Conservation (phyloP, 23 tunicate species). For the Ascidia mentula region DNA sequence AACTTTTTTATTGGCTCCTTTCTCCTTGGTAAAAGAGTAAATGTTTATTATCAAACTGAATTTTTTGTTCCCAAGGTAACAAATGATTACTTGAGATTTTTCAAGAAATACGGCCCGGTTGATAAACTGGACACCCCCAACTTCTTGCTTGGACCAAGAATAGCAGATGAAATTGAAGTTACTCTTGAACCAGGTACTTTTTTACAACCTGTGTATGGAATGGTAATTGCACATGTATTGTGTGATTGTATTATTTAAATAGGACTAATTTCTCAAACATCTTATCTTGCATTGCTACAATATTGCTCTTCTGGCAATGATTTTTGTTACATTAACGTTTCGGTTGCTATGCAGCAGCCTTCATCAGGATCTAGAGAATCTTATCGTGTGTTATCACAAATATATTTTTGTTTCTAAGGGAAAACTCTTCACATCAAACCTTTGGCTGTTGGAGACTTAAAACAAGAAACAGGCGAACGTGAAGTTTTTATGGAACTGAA, state of each 20-base stretch:
- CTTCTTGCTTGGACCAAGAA: conserved; percentile 90
- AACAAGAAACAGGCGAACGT: conserved; percentile 81
- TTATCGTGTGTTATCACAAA: too few relatives aligned
- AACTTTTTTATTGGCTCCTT: too few relatives aligned
- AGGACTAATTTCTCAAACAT: too few relatives aligned
- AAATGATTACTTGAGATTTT: conserved; percentile 67
- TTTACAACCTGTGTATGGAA: not conserved
- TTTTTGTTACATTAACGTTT: too few relatives aligned
- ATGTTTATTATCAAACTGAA: not conserved
- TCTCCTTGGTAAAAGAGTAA: too few relatives aligned
- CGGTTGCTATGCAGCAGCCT: too few relatives aligned
- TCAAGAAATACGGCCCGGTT: conserved; percentile 79
- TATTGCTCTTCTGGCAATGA: too few relatives aligned
- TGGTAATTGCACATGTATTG: too few relatives aligned
- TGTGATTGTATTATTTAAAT: too few relatives aligned
- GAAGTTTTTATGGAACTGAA: conserved; percentile 97
- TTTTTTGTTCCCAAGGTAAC: conserved; percentile 52
- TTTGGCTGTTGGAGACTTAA: conserved; percentile 90
- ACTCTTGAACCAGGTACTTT: conserved; percentile 88
- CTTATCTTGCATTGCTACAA: too few relatives aligned
- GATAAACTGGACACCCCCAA: conserved; percentile 93
- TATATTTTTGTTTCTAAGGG: conserved; percentile 37
- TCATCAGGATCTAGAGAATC: too few relatives aligned
- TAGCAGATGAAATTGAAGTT: conserved; percentile 95
- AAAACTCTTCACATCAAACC: conserved; percentile 96